phyloP scores from a whole-genome alignment of 2,888 invertebrate species.

The Pharmacophagus antenor region DNA sequence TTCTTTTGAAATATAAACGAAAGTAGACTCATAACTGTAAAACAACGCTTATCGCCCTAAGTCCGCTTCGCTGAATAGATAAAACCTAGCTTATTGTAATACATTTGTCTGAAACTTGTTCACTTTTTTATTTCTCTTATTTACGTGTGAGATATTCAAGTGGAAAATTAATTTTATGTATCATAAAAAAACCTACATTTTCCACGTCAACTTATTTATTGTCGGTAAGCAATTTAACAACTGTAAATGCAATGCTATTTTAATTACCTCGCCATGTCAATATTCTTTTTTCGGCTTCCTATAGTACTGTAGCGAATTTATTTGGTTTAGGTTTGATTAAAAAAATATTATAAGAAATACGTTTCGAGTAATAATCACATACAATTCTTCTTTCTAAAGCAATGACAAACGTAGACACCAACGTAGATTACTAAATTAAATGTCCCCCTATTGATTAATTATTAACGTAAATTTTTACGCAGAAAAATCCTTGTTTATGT shows the following conservation, averaged over 20 bases:
- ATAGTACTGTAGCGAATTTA: too few species aligned
- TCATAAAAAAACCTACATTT: neutral
- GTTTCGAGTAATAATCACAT: too few species aligned
- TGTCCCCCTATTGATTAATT: neutral
- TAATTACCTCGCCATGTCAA: neutral
- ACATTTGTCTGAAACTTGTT: conserved; percentile 24
- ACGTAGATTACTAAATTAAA: too few species aligned
- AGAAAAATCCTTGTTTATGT: conserved; percentile 13
- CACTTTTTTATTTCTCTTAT: conserved; percentile 15
- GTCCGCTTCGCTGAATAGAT: conserved; percentile 31
- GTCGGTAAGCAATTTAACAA: neutral
- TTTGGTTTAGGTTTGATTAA: too few species aligned
- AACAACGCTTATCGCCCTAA: conserved; percentile 31
- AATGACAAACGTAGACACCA: too few species aligned
- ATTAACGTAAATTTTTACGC: neutral
- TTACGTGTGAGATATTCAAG: conserved; percentile 9
- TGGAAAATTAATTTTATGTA: conserved; percentile 10
- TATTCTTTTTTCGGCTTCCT: too few species aligned
- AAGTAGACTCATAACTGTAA: conserved; percentile 30
- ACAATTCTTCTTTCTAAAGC: too few species aligned
- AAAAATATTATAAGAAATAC: too few species aligned
- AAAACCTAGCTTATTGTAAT: conserved; percentile 28
- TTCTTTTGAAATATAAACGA: conserved; percentile 19
- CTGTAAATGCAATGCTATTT: neutral
- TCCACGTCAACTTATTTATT: neutral